Evolutionary conservation across 2,888 invertebrate genomes (phyloP), one percentile per base, ranked within the genome.

Genomic region (Agonopterix alstromeriana): DNA sequence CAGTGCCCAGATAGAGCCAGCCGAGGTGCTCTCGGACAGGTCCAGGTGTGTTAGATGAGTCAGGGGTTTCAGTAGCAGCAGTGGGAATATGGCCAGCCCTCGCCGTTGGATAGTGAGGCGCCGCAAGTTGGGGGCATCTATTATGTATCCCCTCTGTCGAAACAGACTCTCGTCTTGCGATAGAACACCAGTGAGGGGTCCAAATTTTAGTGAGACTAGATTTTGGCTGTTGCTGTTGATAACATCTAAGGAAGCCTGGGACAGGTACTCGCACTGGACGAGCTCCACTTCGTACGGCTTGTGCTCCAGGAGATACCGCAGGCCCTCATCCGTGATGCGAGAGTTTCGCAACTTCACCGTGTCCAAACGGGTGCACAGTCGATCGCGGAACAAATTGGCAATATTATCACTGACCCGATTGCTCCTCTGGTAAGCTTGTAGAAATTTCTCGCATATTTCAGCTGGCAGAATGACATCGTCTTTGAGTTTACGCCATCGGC

Each of bases 211-310:
- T 1, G 92, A 92, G 47, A 91, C 85, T 48, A 97, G 81, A 66
- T 93, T 93, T 53, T 91, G 90, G 38, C 94, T 93, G 69, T 93
- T 90, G 49, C 85, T 86, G 58, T 94, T 94, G 46, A 97, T 91
- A 49, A 91, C 82, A 52, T 92, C 90, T 53, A 96, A 88, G 14
- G 93, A 91, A 14, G 82, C 74, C 42, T 90, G 85, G 0, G 93
- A 92, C 43, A 97, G 80, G 55, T 91, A 90, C 54, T 91, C 90
- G 73, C 96, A 96, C 62, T 95, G 93, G 49, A 92, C 91, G 55
- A 97, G 86, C 58, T 95, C 94, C 45, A 98, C 80, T 55, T 94
- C 93, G 10, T 90, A 82, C 40, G 96, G 90, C 56, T 93, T 92
- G 77, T 97, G 97, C 46, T 90, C 90, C 74, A 95, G 83, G 10